Percentiles rank a stretch among this genome's conserved stretches.
These are phyloP conservation scores for Apogon talboti DNA, from an alignment of 2,797 vertebrate genomes.

Conservation along the genomic window DNA sequence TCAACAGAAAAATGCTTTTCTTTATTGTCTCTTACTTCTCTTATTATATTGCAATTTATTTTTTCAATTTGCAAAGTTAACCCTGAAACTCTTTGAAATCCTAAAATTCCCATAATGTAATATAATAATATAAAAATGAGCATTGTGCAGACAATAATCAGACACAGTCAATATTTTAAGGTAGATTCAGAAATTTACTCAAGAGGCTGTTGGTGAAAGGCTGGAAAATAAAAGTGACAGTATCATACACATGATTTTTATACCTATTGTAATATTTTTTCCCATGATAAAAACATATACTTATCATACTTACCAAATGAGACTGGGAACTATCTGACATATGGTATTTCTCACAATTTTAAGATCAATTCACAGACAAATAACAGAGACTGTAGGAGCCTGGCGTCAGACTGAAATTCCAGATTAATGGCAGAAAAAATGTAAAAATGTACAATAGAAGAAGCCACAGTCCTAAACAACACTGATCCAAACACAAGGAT, in stretches of 20 bases:
- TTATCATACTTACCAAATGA: too few species aligned
- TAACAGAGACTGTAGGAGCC: background rate
- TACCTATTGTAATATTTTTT: background rate
- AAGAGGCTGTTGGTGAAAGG: background rate
- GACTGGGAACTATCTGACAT: too few species aligned
- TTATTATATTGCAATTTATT: background rate
- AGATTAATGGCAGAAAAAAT: too few species aligned
- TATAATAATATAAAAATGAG: too few species aligned
- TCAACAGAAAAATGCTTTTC: background rate
- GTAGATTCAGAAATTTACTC: background rate
- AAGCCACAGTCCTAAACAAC: too few species aligned
- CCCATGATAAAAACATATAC: too few species aligned
- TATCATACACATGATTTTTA: background rate
- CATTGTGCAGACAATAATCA: conserved; percentile 18
- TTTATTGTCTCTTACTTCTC: background rate
- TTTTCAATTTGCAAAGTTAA: conserved; percentile 3
- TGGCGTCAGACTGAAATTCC: conserved; percentile 18
- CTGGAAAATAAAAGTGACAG: conserved; percentile 1
- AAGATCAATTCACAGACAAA: too few species aligned
- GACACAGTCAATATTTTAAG: background rate
- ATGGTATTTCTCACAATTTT: too few species aligned
- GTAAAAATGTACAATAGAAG: background rate
- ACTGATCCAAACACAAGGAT: background rate
- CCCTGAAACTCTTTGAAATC: background rate
- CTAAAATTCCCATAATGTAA: background rate